Percentiles rank a stretch among this genome's conserved stretches.
Conservation (phyloP, 2,797 vertebrate species). For the Alcedo atthis region DNA sequence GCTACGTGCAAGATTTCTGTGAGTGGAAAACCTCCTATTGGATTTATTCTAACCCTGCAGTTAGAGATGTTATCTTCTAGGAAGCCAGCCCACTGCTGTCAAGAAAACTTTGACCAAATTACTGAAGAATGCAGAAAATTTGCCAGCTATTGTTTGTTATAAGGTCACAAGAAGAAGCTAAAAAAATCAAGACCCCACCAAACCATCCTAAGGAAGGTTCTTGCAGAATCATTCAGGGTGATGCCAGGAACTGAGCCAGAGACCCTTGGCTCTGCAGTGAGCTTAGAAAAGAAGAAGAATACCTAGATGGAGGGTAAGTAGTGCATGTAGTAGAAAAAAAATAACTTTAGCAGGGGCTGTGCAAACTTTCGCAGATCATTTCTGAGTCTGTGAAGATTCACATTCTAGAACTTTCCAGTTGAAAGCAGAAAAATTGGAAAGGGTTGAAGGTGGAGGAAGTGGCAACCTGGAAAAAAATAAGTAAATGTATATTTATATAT, state of each 20-base stretch:
- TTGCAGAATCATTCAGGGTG: not conserved
- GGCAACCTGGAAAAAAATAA: not conserved
- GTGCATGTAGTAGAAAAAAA: not conserved
- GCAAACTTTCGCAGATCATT: not conserved
- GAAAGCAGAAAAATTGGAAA: not conserved
- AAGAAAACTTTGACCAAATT: not conserved
- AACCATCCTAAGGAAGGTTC: not conserved
- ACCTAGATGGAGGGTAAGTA: not conserved
- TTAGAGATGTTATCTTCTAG: constrained; percentile 1
- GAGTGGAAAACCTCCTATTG: not conserved
- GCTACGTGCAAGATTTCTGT: not conserved
- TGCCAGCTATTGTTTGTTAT: not conserved
- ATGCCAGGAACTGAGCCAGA: not conserved
- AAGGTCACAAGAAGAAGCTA: not conserved
- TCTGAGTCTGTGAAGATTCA: not conserved
- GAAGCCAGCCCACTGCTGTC: not conserved
- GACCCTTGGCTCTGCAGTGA: not conserved
- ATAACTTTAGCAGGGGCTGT: not conserved
- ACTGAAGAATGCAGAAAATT: not conserved
- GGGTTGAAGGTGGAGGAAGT: not conserved
- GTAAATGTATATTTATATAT: no score
- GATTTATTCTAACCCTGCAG: constrained; percentile 41
- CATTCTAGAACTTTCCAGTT: not conserved
- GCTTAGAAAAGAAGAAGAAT: not conserved
- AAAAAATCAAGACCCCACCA: not conserved